Percentiles rank a stretch among this genome's conserved stretches.
Evolutionary conservation across 2,113 vertebrate species (phyloP).

Genomic region (Hemiscyllium ocellatum): DNA sequence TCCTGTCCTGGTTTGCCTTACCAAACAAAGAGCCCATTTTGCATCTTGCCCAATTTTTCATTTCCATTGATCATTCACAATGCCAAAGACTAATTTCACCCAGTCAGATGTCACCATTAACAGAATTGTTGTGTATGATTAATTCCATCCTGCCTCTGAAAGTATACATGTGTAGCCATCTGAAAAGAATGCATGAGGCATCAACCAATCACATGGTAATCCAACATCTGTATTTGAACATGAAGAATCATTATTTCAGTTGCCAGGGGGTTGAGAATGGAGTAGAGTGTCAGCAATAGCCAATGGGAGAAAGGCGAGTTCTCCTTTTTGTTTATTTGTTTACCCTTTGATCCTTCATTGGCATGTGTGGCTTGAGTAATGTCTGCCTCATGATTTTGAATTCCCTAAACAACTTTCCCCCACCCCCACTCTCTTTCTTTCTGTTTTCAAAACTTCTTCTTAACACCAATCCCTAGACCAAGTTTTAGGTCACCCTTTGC

Average conservation of each 20-base stretch:
- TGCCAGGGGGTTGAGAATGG: not conserved
- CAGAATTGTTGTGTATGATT: not conserved
- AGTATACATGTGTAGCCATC: not conserved
- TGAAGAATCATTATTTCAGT: not conserved
- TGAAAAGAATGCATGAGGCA: not conserved
- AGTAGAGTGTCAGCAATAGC: not conserved
- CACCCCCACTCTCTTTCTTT: not conserved
- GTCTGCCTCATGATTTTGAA: not conserved
- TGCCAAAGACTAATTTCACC: not conserved
- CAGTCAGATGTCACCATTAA: not conserved
- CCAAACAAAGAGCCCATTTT: not conserved
- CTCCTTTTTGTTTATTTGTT: not conserved
- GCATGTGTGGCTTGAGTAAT: not conserved
- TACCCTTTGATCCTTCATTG: not conserved
- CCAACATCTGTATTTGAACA: not conserved
- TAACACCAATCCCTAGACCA: not conserved
- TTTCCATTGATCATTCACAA: not conserved
- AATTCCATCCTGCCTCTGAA: not conserved
- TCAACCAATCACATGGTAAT: not conserved
- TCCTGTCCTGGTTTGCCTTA: too few relatives aligned
- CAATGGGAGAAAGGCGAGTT: not conserved
- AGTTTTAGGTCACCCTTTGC: not conserved
- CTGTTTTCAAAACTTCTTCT: not conserved
- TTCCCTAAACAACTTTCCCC: not conserved
- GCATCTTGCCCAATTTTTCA: not conserved